Base-by-base conservation (phyloP, 92 coral and sea anemone genomes). In the Hydrozoanthus gracilis region DNA sequence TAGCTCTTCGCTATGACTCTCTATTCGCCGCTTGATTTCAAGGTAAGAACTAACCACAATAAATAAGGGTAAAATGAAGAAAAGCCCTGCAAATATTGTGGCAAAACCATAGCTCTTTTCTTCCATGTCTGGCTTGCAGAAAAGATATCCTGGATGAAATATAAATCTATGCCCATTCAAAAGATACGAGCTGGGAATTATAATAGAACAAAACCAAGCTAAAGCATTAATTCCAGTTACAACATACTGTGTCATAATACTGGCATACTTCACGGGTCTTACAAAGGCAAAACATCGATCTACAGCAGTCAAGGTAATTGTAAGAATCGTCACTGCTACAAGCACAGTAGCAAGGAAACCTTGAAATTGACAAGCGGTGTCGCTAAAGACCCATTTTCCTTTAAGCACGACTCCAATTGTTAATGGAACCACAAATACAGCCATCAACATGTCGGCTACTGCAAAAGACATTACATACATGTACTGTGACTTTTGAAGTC, bases 381-480 rank as follows among this genome's bases (percentile, higher is more conserved):
- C 85, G 7, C 85, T 48, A 48, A 60, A 80, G 60, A 65, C 9
- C 85, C 85, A 62, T 17, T 80, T 65, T 17, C 85, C 85, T n/a
- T 66, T 65, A 14, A 65, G 60, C 2, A 48, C 60, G 2, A 66
- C 44, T 7, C 52, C 74, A 73, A 80, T 46, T 48, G 85, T 44
- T 7, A 80, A n/a, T 46, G 85, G 85, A 65, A 47, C 85, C 3
- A 80, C 85, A 48, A 80, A 18, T 15, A 80, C 18, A 3, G 74
- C 35, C 73, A 80, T 64, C 74, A 80, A 17, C 0, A 80, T 50
- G 10, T 80, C 85, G 46, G 51, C 60, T 6, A 80, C 64, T 17
- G 74, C 85, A 46, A 80, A 65, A 17, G 85, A 80, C 73, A 80
- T 80, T 49, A 80, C 7, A 11, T 80, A 80, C 85, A 80, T 46